These are phyloP conservation scores for Malthinus seriepunctatus DNA, from an alignment of 2,888 invertebrate genomes.

Conservation along the genomic window DNA sequence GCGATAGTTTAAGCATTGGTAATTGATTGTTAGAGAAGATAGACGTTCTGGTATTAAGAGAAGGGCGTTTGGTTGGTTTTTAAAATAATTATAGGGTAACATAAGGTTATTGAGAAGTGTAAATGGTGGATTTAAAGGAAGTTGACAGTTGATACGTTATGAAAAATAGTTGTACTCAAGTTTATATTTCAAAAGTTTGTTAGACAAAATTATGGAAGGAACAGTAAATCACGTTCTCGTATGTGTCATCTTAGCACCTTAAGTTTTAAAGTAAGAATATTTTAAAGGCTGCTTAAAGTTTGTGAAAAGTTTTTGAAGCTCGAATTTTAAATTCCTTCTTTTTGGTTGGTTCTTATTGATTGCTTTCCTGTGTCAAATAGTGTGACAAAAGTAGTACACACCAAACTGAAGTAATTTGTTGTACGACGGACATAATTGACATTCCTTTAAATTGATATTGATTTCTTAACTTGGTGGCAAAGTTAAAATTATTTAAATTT, in stretches of 20 bases:
- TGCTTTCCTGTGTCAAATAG: constrained; percentile 8
- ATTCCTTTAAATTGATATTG: constrained; percentile 17
- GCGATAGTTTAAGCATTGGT: too few species aligned
- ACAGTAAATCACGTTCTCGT: constrained; percentile 7
- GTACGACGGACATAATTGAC: constrained; percentile 17
- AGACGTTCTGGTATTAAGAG: too few species aligned
- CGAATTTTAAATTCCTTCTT: constrained; percentile 5
- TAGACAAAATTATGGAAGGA: constrained; percentile 8
- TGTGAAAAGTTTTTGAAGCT: constrained; percentile 5
- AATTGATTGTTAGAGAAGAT: too few species aligned
- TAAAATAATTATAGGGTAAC: too few species aligned
- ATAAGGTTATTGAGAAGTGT: too few species aligned
- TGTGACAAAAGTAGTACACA: constrained; percentile 8
- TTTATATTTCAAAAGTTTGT: constrained; percentile 10
- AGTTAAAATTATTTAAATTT: neutral
- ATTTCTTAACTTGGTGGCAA: constrained; percentile 7
- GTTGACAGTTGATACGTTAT: too few species aligned
- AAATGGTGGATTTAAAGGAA: too few species aligned
- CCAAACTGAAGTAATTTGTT: constrained; percentile 15
- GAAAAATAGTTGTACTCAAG: neutral
- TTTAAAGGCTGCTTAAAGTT: neutral
- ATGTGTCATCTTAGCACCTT: constrained; percentile 4
- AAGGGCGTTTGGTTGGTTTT: too few species aligned
- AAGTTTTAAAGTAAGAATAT: neutral
- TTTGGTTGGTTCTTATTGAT: constrained; percentile 8